Evolutionary conservation across 1,140 invertebrate genomes (phyloP), one percentile per base, ranked within the genome.

Genomic region (Anastrepha obliqua): DNA sequence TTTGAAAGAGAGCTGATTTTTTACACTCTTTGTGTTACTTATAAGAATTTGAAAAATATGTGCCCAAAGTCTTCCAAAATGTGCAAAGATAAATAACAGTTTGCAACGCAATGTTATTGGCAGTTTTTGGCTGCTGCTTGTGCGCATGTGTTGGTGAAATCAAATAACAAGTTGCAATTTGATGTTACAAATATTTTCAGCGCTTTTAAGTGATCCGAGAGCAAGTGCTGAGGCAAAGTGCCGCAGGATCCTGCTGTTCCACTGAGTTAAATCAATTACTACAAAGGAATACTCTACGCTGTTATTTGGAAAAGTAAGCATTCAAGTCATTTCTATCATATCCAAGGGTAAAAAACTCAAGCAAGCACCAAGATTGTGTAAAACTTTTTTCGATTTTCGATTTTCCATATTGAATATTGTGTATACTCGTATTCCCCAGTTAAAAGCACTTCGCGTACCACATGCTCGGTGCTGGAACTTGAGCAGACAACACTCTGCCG

Each of bases 341-440:
- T 47, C 15, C 13, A 8, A 44, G 7, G 3, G 42, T 2, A 74
- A 44, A 11, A 44, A 17, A 70, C 13, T 70, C 29, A 42, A 42
- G 39, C 8, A 70, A 70, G 42, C 9, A 70, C 20, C 39, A 70
- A 17, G 7, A 47, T 2, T 70, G 39, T 44, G 13, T 39, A 42
- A 47, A 74, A 47, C 0, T 7, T 29, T 29, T 29, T 29, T 29
- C 29, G 29, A 29, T 17, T 74, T 13, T n/a, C 67, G 42, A 74
- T 59, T 86, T 86, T 62, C 55, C 85, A 86, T 44, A 62, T 86
- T 29, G 20, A 86, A 86, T 86, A 60, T 86, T 86, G 85, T 86
- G 85, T 86, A 86, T 86, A 86, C 58, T 62, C 58, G 7, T 81
- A 81, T 81, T 58, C 4, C n/a, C 74, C 47, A 81, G n/a, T 15